A percentile compares a stretch with the other conserved stretches of the same genome.
Evolutionary conservation across 2,888 invertebrate genomes (phyloP).

Genomic region (Monochamus alternatus): DNA sequence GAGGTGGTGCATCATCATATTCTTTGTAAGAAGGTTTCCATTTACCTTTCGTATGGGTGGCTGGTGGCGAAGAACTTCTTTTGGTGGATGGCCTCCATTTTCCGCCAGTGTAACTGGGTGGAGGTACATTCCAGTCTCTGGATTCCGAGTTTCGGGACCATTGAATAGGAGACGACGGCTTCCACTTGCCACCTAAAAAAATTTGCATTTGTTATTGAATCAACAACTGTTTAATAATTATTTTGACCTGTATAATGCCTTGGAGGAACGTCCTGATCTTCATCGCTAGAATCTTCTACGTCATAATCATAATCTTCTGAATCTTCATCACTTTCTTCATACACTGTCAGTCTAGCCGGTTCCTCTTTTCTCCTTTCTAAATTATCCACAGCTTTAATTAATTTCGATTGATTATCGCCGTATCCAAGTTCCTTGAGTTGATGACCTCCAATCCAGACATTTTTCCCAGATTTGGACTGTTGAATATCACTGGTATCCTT

Average conservation of each 20-base stretch:
- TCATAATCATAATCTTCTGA: constrained; percentile 60
- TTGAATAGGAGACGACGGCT: constrained; percentile 74
- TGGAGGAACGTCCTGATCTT: constrained; percentile 72
- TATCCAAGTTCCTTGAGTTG: constrained; percentile 74
- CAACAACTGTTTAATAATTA: neutral
- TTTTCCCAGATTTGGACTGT: constrained; percentile 71
- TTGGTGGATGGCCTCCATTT: constrained; percentile 75
- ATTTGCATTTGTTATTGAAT: neutral
- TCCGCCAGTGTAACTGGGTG: constrained; percentile 75
- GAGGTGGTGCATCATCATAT: constrained; percentile 51
- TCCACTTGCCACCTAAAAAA: constrained; percentile 79
- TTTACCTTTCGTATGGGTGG: constrained; percentile 76
- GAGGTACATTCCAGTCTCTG: constrained; percentile 75
- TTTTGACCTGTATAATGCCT: constrained; percentile 72
- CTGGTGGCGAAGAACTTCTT: constrained; percentile 52
- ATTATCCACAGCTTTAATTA: constrained; percentile 79
- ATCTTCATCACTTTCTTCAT: constrained; percentile 64
- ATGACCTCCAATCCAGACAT: constrained; percentile 78
- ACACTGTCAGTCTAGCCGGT: constrained; percentile 68
- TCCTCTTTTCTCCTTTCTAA: constrained; percentile 75
- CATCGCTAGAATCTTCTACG: constrained; percentile 66
- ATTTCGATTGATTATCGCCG: constrained; percentile 76
- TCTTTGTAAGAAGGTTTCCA: constrained; percentile 69
- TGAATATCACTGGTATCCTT: constrained; percentile 58
- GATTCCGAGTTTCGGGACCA: constrained; percentile 60